These are phyloP conservation scores for Bombycilla garrulus DNA, from an alignment of 2,113 vertebrate genomes.

Conservation along the genomic window DNA sequence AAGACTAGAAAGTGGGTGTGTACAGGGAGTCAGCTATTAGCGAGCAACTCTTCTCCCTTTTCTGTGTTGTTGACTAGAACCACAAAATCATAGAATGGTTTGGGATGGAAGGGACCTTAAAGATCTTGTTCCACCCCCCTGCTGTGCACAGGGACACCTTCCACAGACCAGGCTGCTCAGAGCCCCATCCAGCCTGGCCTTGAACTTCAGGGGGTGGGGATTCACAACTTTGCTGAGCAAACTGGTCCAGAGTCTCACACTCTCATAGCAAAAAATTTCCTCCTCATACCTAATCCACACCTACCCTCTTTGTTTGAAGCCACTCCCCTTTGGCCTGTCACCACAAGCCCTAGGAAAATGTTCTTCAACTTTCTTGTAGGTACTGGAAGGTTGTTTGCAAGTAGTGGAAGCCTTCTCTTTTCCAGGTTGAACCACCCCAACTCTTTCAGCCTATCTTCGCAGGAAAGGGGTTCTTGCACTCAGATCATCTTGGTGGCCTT, in stretches of 20 bases:
- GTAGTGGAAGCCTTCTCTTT: background rate
- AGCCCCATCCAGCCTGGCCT: background rate
- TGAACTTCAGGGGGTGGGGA: background rate
- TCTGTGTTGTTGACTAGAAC: background rate
- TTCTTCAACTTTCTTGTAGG: background rate
- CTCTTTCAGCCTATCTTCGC: background rate
- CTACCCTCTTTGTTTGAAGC: background rate
- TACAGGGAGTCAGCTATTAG: background rate
- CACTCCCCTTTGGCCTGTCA: background rate
- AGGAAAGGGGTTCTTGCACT: background rate
- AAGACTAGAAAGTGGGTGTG: background rate
- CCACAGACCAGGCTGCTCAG: background rate
- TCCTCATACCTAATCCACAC: background rate
- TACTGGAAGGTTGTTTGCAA: background rate
- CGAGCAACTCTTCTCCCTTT: background rate
- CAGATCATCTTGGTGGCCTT: background rate
- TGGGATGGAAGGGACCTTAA: background rate
- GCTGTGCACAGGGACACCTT: background rate
- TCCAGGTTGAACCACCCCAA: background rate
- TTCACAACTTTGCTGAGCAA: background rate
- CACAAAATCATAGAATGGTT: background rate
- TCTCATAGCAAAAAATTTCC: background rate
- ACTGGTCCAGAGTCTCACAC: background rate
- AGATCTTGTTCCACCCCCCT: rapidly evolving
- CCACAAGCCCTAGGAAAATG: background rate